Base-by-base conservation (phyloP, 2,113 vertebrate species). In the Meriones unguiculatus region DNA sequence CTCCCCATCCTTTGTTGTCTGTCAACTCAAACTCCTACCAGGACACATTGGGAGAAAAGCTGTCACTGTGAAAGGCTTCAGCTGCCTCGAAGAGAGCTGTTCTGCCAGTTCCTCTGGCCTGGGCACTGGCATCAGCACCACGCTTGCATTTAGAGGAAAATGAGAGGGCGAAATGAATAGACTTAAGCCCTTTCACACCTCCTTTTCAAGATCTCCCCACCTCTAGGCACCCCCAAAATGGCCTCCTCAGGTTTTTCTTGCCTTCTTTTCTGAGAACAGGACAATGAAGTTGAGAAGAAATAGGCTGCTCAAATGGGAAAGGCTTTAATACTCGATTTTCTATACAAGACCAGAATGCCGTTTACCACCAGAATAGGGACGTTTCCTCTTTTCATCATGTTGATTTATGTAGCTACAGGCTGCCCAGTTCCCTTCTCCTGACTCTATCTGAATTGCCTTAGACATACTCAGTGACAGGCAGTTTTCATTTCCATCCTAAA, bases 121-220 rank as follows among this genome's bases (percentile, higher is more conserved):
- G 94, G 93, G 77, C 94, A 89, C 95, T 96, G 96, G 96, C 87
- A 73, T 87, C 80, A 80, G 73, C 2, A 9, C 88, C 2, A 24
- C 8, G 52, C 80, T 86, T 90, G 91, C 97, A 96, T 97, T 98
- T 97, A 97, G 50, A 95, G 73, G 88, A 62, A 82, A 97, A 84
- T 95, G 92, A 97, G 97, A 97, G 85, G 96, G 35, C 0, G 1
- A 35, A 41, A 91, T 96, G 97, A 98, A 97, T 98, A 95, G 96
- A 84, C 91, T 97, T 97, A 95, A 97, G 75, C 70, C 75, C 95
- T 84, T 97, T 97, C 64, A 59, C 90, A 7, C 93, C 89, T 95
- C 88, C 91, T 98, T 97, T 97, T 97, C 95, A 97, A 96, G 69
- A 38, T 18, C 75, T 84, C 82, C 89, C 96, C 87, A 97, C 90